phyloP scores from a whole-genome alignment of 2,113 vertebrate genomes.

The Polyodon spathula region DNA sequence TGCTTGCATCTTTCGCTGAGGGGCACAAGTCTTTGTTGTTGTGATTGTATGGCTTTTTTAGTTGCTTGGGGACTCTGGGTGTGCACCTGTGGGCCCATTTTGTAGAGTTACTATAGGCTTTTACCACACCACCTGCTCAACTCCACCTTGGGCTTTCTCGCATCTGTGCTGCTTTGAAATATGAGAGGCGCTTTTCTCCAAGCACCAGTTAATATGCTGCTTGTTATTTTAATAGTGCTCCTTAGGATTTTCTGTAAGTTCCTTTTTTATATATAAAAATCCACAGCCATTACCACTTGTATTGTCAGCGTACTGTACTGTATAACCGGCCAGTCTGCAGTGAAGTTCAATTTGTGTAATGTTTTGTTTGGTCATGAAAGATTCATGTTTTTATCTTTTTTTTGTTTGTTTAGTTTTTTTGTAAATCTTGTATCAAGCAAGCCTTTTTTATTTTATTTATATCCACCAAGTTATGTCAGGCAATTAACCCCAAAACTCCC shows the following conservation, averaged over 20 bases:
- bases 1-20: neutral
- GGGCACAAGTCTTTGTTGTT: neutral
- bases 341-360: too few relatives aligned
- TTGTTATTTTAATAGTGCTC: constrained; percentile 25
- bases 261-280: too few relatives aligned
- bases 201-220: constrained; percentile 34
- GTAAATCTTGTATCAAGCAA: too few relatives aligned
- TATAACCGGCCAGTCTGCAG: too few relatives aligned
- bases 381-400: too few relatives aligned
- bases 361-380: too few relatives aligned
- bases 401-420: too few relatives aligned
- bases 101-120: neutral
- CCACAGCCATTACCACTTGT: too few relatives aligned
- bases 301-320: too few relatives aligned
- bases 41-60: constrained; percentile 1
- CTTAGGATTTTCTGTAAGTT: constrained; percentile 41
- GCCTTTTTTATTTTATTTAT: too few relatives aligned
- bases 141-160: constrained; percentile 37
- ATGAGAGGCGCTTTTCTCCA: constrained; percentile 25
- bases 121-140: constrained; percentile 44
- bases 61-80: neutral
- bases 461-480: too few relatives aligned
- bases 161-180: constrained; percentile 49
- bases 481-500: too few relatives aligned
- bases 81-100: constrained; percentile 11